phyloP scores from a whole-genome alignment of 2,797 vertebrate species.

The Lithobates pipiens region DNA sequence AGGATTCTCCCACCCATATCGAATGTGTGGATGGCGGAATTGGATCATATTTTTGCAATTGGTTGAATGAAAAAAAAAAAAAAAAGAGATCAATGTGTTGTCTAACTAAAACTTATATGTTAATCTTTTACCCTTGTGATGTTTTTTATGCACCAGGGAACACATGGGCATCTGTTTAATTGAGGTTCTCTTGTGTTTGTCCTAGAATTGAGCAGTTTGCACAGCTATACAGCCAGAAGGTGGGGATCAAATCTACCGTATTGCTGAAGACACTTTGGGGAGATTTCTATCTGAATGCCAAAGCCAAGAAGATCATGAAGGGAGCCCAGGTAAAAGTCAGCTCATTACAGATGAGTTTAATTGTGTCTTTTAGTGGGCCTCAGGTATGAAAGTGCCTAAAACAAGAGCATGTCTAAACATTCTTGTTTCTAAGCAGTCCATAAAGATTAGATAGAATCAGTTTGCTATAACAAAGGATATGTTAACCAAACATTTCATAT shows the following conservation, averaged over 20 bases:
- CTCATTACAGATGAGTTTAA: not conserved
- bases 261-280: constrained; percentile 95
- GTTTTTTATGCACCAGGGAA: not conserved
- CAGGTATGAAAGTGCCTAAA: not conserved
- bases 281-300: constrained; percentile 91
- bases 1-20: too few relatives aligned
- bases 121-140: not conserved
- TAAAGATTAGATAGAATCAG: too few relatives aligned
- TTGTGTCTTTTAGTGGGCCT: not conserved
- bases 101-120: too few relatives aligned
- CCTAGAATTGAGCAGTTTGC: constrained; percentile 91
- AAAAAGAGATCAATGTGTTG: too few relatives aligned
- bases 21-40: too few relatives aligned
- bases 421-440: too few relatives aligned
- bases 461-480: too few relatives aligned
- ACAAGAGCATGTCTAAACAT: not conserved
- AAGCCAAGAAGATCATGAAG: constrained; percentile 95
- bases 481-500: too few relatives aligned
- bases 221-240: constrained; percentile 89
- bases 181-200: constrained; percentile 57
- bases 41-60: too few relatives aligned
- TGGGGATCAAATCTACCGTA: constrained; percentile 85
- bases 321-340: constrained; percentile 85
- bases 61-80: too few relatives aligned
- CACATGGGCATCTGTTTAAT: not conserved